phyloP scores from a whole-genome alignment of 2,113 vertebrate genomes.

The Sigmodon hispidus region DNA sequence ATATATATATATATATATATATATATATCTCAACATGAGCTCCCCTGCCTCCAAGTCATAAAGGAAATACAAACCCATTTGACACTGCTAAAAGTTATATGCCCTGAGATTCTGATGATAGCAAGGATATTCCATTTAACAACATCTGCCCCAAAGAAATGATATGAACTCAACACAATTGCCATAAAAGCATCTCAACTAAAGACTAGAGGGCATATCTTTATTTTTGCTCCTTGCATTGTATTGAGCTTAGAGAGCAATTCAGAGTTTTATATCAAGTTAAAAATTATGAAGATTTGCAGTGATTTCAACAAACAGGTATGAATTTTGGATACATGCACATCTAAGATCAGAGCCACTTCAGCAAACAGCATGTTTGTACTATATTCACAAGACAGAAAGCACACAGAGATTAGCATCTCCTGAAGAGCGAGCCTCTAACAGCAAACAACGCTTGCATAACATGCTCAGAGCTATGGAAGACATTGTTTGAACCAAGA shows the following conservation, averaged over 20 bases:
- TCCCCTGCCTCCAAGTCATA: background rate
- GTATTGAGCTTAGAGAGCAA: background rate
- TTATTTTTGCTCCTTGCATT: background rate
- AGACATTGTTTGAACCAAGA: constrained; percentile 25
- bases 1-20: too few species aligned
- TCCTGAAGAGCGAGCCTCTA: constrained; percentile 19
- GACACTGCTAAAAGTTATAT: constrained; percentile 35
- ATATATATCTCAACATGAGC: background rate
- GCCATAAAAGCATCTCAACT: constrained; percentile 15
- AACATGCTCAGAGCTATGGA: background rate
- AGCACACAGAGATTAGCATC: background rate
- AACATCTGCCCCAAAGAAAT: background rate
- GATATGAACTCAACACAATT: background rate
- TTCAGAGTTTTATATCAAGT: background rate
- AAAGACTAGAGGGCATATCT: too few species aligned
- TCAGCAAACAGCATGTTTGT: background rate
- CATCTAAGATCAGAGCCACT: background rate
- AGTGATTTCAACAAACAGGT: constrained; percentile 32
- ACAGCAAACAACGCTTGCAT: constrained; percentile 43
- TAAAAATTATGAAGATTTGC: background rate
- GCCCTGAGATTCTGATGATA: constrained; percentile 53
- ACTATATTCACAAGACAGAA: background rate
- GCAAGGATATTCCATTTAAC: background rate
- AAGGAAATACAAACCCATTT: constrained; percentile 54
- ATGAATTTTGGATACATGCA: background rate